phyloP scores from a whole-genome alignment of 1,140 invertebrate species.

The Dreissena rostriformis region DNA sequence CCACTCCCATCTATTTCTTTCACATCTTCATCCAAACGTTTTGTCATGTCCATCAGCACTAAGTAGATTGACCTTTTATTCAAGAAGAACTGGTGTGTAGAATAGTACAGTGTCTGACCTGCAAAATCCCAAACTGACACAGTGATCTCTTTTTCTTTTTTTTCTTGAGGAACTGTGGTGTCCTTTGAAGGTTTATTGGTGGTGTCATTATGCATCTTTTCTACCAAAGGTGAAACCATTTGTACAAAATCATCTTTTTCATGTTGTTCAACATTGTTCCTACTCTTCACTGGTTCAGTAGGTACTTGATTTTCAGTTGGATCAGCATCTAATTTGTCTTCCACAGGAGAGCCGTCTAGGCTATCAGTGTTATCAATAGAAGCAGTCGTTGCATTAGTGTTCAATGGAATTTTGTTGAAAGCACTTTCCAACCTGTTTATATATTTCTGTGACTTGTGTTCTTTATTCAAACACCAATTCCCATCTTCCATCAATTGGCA shows the following conservation, averaged over 20 bases:
- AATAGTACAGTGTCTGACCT: conserved; percentile 40
- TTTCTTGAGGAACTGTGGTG: not conserved
- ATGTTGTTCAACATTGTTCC: no score
- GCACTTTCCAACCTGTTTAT: not conserved
- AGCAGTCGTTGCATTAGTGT: no score
- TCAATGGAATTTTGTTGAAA: not conserved
- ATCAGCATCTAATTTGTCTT: not conserved
- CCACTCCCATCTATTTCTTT: conserved; percentile 24
- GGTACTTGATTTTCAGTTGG: not conserved
- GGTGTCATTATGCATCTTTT: not conserved
- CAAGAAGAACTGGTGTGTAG: conserved; percentile 42
- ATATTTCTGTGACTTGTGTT: not conserved
- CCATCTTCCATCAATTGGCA: not conserved
- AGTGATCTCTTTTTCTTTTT: not conserved
- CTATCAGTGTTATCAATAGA: no score
- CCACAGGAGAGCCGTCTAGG: not conserved
- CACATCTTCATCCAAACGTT: not conserved
- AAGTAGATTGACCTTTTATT: conserved; percentile 38
- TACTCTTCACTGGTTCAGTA: not conserved
- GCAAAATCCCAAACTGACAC: conserved; percentile 43
- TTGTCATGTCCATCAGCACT: conserved; percentile 32
- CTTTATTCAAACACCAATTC: not conserved
- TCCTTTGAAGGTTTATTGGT: not conserved
- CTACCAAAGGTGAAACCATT: not conserved
- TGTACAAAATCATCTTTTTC: not conserved